Evolutionary conservation across 2,888 invertebrate genomes (phyloP).

Genomic region (Muscina levida): DNA sequence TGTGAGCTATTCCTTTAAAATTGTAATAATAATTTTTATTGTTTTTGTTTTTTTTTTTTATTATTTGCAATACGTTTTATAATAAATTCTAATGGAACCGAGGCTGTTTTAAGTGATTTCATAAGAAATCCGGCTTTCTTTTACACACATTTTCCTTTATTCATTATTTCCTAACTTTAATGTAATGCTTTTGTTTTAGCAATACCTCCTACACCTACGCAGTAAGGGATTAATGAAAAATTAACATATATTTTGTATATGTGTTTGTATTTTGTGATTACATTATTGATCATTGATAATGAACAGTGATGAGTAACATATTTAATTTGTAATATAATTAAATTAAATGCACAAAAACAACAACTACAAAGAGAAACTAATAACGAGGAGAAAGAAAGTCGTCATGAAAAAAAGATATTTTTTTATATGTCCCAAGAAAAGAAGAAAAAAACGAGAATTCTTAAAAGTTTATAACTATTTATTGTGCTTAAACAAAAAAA

Average conservation of each 20-base stretch:
- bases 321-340: no score
- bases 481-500: slow-evolving; percentile 19
- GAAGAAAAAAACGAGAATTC: no score
- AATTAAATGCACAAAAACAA: no score
- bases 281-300: no score
- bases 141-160: background rate
- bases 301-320: no score
- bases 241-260: no score
- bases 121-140: background rate
- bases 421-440: slow-evolving; percentile 20
- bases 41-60: slow-evolving; percentile 13
- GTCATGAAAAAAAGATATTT: slow-evolving; percentile 42
- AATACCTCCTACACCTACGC: background rate
- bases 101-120: slow-evolving; percentile 37
- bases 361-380: no score
- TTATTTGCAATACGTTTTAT: background rate
- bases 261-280: no score
- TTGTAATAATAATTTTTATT: no score
- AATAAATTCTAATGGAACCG: slow-evolving; percentile 13
- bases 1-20: background rate
- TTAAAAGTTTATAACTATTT: slow-evolving; percentile 27
- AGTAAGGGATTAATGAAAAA: no score
- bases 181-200: background rate
- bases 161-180: background rate
- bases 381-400: background rate